phyloP scores from a whole-genome alignment of 2,888 invertebrate species.

The Cyaniris semiargus region DNA sequence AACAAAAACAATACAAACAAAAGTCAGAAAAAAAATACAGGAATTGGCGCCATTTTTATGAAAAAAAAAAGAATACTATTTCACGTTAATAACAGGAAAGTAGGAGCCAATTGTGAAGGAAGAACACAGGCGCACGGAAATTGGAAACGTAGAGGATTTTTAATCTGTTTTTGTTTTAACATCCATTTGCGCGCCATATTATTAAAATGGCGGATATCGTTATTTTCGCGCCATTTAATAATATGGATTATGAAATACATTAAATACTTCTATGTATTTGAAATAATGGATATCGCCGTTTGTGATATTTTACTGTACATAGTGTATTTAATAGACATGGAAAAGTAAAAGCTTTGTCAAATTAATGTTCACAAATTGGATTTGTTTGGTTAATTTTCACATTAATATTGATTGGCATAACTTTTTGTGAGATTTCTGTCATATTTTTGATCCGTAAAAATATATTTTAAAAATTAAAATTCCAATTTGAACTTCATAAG shows the following conservation, averaged over 20 bases:
- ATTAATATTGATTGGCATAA: too few relatives aligned
- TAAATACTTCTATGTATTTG: neutral
- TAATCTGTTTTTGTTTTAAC: slow-evolving; percentile 35
- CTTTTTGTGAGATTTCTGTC: too few relatives aligned
- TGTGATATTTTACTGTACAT: neutral
- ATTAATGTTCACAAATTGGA: too few relatives aligned
- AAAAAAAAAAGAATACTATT: slow-evolving; percentile 15
- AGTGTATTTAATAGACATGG: neutral
- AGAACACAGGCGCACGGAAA: slow-evolving; percentile 34
- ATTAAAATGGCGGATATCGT: slow-evolving; percentile 26
- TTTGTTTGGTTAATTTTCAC: too few relatives aligned
- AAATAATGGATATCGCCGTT: neutral
- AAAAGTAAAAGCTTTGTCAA: neutral
- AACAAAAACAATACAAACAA: neutral
- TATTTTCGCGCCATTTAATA: slow-evolving; percentile 17
- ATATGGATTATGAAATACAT: neutral
- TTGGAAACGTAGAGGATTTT: slow-evolving; percentile 34
- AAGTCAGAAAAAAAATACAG: neutral
- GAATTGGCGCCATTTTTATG: slow-evolving; percentile 6
- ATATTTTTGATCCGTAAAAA: too few relatives aligned
- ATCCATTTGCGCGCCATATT: slow-evolving; percentile 17
- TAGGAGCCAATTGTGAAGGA: slow-evolving; percentile 34
- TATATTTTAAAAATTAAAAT: too few relatives aligned
- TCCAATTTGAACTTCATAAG: too few relatives aligned
- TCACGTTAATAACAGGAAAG: slow-evolving; percentile 34